Conservation (phyloP, 2,888 invertebrate species). For the Drosophila flavopinicola region DNA sequence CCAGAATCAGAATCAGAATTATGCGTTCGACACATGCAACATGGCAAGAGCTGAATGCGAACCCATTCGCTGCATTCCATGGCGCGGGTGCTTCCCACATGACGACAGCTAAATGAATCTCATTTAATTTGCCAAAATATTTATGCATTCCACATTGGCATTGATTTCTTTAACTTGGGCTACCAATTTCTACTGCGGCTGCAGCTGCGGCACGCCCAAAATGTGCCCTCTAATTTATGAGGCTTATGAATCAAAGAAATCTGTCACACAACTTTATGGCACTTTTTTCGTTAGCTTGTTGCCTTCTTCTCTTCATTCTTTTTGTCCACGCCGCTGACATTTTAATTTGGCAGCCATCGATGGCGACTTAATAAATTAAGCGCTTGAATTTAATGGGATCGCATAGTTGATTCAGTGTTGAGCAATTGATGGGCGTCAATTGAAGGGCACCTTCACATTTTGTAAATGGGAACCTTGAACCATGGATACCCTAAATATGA, state of each 20-base stretch:
- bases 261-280: slow-evolving; percentile 76
- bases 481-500: neutral
- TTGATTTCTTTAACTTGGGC: slow-evolving; percentile 52
- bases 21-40: slow-evolving; percentile 71
- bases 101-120: slow-evolving; percentile 75
- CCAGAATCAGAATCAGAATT: slow-evolving; percentile 44
- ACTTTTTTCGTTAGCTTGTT: slow-evolving; percentile 39
- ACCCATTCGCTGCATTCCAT: slow-evolving; percentile 28
- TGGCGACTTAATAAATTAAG: slow-evolving; percentile 70
- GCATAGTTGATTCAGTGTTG: slow-evolving; percentile 58
- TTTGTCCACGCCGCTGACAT: slow-evolving; percentile 66
- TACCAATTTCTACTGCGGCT: slow-evolving; percentile 12
- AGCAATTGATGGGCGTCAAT: slow-evolving; percentile 56
- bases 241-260: slow-evolving; percentile 73
- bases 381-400: slow-evolving; percentile 64
- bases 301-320: neutral
- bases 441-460: slow-evolving; percentile 53
- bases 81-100: slow-evolving; percentile 52
- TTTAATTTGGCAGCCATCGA: slow-evolving; percentile 79
- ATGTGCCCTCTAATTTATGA: slow-evolving; percentile 65
- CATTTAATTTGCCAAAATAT: slow-evolving; percentile 76
- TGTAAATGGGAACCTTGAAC: slow-evolving; percentile 44
- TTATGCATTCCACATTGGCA: slow-evolving; percentile 68
- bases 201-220: slow-evolving; percentile 62
- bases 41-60: slow-evolving; percentile 21